Base-by-base conservation (phyloP, 1,140 invertebrate genomes). In the Drosophila virilis region DNA sequence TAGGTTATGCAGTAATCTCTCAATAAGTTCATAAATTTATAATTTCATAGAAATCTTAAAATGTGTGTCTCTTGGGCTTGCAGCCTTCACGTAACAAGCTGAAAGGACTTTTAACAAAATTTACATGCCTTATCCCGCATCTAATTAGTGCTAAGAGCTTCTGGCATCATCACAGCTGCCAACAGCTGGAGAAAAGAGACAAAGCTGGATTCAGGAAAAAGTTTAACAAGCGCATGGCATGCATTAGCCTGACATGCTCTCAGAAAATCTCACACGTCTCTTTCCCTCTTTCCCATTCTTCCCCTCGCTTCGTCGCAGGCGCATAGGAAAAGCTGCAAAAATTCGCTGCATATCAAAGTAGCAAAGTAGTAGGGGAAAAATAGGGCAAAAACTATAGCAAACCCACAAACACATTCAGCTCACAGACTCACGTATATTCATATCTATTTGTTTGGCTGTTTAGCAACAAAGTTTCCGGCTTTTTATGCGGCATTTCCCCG, bases 391-490 rank as follows among this genome's bases (percentile, higher is more conserved):
- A 48, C 58, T 54, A 32, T n/a, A 50, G 50, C 38, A 48, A 43
- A 67, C 8, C 58, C 5, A 58, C 38, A 70, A 28, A 40, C 37
- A 50, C n/a, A 74, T 8, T 51, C 12, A 57, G 46, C 40, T 32
- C 15, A 33, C n/a, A n/a, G 43, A 35, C 57, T 42, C 37, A 71
- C 52, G 66, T 74, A 45, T 57, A 74, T 74, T 74, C 77, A 72
- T 77, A 73, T 78, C 74, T 77, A 78, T 78, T 77, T 77, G 77
- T 79, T 75, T 79, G 74, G 59, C 70, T 79, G 74, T 79, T 79
- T 77, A 79, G 77, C 77, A 74, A 77, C 69, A 79, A 79, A 79
- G 77, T 79, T 79, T 79, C 74, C 74, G 74, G 54, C 13, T 74
- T 68, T 78, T 76, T 72, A 42, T 69, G 65, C 40, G 55, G 54